Percentiles rank a stretch among this genome's conserved stretches.
Evolutionary conservation across 2,888 invertebrate species (phyloP).

Genomic region (Germaria angustata): DNA sequence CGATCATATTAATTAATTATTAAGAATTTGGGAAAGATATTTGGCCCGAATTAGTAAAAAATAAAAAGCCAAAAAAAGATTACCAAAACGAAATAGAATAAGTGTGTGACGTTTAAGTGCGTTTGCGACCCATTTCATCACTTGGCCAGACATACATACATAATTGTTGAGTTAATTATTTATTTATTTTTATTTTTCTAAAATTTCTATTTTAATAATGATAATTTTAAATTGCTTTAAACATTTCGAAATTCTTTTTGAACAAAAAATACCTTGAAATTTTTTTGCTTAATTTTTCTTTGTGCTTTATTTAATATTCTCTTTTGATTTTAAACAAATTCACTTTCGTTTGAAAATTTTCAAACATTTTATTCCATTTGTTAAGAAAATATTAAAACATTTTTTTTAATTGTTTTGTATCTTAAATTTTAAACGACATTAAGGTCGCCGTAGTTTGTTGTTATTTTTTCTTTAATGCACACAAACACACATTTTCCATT

Average conservation of each 20-base stretch:
- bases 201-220: constrained; percentile 13
- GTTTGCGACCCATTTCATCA: constrained; percentile 3
- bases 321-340: constrained; percentile 31
- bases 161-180: not conserved
- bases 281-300: constrained; percentile 18
- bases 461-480: not conserved
- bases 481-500: constrained; percentile 17
- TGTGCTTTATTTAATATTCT: constrained; percentile 5
- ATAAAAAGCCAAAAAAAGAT: not conserved
- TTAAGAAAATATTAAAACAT: not conserved
- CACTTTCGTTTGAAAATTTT: constrained; percentile 43
- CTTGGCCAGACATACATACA: constrained; percentile 5
- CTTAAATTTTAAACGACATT: constrained; percentile 49
- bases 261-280: constrained; percentile 36
- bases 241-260: constrained; percentile 28
- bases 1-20: not conserved
- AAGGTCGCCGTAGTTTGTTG: constrained; percentile 56
- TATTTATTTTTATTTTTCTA: not conserved
- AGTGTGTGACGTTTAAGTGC: constrained; percentile 1
- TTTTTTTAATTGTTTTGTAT: constrained; percentile 18
- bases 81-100: not conserved
- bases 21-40: not conserved
- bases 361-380: constrained; percentile 5
- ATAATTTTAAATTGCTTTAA: constrained; percentile 45
- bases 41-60: not conserved